Conservation (phyloP, 2,888 invertebrate species). For the Steinernema hermaphroditum region DNA sequence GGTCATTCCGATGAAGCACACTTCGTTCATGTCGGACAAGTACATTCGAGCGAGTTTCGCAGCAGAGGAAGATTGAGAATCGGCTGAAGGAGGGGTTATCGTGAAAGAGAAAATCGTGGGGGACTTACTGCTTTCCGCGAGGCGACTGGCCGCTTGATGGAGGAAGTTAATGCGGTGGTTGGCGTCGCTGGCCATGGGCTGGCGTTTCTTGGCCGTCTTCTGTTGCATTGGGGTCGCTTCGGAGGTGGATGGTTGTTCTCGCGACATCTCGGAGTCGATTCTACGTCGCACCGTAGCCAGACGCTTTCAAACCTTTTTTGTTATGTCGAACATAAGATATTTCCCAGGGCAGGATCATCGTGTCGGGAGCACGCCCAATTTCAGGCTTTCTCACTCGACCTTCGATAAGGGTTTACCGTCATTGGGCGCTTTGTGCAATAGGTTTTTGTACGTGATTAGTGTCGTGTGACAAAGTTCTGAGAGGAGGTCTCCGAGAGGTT, state of each 20-base stretch:
- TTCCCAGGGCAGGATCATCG: no score
- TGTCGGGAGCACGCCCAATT: no score
- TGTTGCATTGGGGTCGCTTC: neutral
- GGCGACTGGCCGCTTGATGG: slow-evolving; percentile 16
- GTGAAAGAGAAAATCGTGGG: neutral
- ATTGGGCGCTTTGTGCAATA: no score
- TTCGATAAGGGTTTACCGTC: no score
- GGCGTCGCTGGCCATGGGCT: neutral
- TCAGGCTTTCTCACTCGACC: no score
- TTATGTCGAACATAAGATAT: no score
- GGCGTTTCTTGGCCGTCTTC: neutral
- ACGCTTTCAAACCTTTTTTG: no score
- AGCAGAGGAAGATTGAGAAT: neutral
- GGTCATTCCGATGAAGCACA: slow-evolving; percentile 16
- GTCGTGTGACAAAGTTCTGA: no score
- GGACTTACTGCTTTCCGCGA: slow-evolving; percentile 12
- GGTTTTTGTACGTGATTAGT: no score
- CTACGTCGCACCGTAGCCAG: no score
- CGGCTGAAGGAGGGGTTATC: neutral
- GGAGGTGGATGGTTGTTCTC: slow-evolving; percentile 9
- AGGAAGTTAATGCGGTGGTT: neutral
- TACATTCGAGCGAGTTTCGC: slow-evolving; percentile 15
- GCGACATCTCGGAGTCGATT: neutral
- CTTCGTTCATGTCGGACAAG: slow-evolving; percentile 18
- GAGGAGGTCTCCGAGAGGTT: no score